phyloP scores from a whole-genome alignment of 2,113 vertebrate species.

The Pseudopipra pipra region DNA sequence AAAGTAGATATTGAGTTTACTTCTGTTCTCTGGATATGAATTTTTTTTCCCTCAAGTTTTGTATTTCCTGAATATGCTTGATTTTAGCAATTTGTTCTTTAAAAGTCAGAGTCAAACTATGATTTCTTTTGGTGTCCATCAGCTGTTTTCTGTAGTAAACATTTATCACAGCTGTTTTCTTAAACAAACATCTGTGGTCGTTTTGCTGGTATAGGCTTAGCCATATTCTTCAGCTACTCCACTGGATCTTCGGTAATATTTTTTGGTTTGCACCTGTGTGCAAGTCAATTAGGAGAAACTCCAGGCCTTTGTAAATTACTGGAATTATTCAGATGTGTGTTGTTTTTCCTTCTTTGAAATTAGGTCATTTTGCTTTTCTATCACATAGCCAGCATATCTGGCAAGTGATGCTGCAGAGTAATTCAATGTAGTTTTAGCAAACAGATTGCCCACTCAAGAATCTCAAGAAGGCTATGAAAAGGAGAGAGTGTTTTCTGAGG shows the following conservation, averaged over 20 bases:
- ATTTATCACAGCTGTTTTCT: background rate
- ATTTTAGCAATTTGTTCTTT: background rate
- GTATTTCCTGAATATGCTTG: background rate
- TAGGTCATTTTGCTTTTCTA: background rate
- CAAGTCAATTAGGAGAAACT: background rate
- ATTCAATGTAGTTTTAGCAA: background rate
- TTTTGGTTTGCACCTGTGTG: background rate
- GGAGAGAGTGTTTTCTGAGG: background rate
- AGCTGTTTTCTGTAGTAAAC: background rate
- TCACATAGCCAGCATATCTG: background rate
- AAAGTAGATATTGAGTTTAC: background rate
- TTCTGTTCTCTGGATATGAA: background rate
- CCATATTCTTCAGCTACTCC: background rate
- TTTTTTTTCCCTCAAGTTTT: background rate
- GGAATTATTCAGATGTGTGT: background rate
- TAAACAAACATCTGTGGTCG: background rate
- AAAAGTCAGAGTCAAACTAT: background rate
- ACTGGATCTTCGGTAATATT: background rate
- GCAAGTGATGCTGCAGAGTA: background rate
- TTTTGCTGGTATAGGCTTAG: background rate
- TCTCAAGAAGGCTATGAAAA: background rate
- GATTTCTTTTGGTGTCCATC: background rate
- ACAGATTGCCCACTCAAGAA: background rate
- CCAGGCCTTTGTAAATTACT: background rate
- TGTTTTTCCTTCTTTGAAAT: background rate